phyloP scores from a whole-genome alignment of 2,888 invertebrate species.

The Scrobipalpa atriplicella region DNA sequence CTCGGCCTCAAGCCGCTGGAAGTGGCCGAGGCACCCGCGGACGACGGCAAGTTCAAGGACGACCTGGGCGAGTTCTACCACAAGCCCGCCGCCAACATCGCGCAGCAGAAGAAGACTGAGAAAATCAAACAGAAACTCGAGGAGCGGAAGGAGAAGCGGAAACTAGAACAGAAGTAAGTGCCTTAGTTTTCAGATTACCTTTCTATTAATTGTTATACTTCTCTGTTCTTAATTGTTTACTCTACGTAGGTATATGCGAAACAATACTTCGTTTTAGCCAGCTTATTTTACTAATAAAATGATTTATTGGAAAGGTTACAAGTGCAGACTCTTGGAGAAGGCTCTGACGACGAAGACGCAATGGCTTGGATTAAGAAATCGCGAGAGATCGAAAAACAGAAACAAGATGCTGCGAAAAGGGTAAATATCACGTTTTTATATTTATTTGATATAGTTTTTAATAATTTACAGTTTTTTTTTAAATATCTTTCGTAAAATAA shows the following conservation, averaged over 20 bases:
- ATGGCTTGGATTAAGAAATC: constrained; percentile 92
- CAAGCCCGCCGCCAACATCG: constrained; percentile 90
- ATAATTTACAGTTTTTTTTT: background rate
- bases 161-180: constrained; percentile 87
- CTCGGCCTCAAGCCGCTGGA: constrained; percentile 97
- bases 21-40: constrained; percentile 42
- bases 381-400: constrained; percentile 89
- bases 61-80: constrained; percentile 92
- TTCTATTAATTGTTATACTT: background rate
- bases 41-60: constrained; percentile 78
- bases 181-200: no score
- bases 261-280: no score
- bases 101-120: constrained; percentile 88
- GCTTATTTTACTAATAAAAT: background rate
- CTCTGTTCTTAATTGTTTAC: no score
- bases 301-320: constrained; percentile 53
- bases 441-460: background rate
- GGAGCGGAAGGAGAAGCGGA: constrained; percentile 90
- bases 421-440: constrained; percentile 67
- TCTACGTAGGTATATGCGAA: no score
- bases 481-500: background rate
- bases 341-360: constrained; percentile 88
- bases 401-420: constrained; percentile 92
- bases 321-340: constrained; percentile 82
- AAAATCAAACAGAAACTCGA: constrained; percentile 91